These are phyloP conservation scores for Helleia helle DNA, from an alignment of 2,888 invertebrate genomes.

Conservation along the genomic window DNA sequence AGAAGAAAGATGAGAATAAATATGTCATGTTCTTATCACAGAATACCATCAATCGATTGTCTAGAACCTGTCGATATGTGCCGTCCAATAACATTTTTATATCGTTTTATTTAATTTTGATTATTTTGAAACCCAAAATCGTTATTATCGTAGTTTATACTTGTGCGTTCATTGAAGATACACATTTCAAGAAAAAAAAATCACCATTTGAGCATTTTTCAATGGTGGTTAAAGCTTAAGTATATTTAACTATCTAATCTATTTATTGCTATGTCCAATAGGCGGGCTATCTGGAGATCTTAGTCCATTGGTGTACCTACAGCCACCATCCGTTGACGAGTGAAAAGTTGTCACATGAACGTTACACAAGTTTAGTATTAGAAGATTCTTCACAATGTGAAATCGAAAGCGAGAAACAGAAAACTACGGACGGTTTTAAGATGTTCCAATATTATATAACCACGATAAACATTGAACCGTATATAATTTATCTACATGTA, in stretches of 20 bases:
- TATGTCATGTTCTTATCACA: slow-evolving; percentile 70
- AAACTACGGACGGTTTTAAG: slow-evolving; percentile 47
- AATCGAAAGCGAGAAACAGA: slow-evolving; percentile 23
- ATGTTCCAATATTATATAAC: slow-evolving; percentile 28
- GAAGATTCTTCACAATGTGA: slow-evolving; percentile 12
- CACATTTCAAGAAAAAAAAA: slow-evolving; percentile 12
- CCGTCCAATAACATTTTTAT: slow-evolving; percentile 12
- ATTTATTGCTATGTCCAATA: slow-evolving; percentile 73
- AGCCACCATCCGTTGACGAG: slow-evolving; percentile 33
- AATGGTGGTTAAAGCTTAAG: slow-evolving; percentile 53
- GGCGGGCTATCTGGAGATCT: slow-evolving; percentile 62
- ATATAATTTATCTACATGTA: slow-evolving; percentile 14
- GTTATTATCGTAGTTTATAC: slow-evolving; percentile 13
- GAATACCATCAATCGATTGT: slow-evolving; percentile 56
- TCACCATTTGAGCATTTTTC: slow-evolving; percentile 35
- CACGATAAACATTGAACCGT: slow-evolving; percentile 22
- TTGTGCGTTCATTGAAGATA: slow-evolving; percentile 39
- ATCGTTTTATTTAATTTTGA: neutral
- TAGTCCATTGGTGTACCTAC: slow-evolving; percentile 7
- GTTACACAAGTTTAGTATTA: slow-evolving; percentile 17
- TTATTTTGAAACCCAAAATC: slow-evolving; percentile 1
- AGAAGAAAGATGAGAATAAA: slow-evolving; percentile 52
- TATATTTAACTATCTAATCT: slow-evolving; percentile 62
- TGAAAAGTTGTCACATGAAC: slow-evolving; percentile 30
- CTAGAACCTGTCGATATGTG: slow-evolving; percentile 60